Evolutionary conservation across 2,797 vertebrate genomes (phyloP).

Genomic region (Halcyon smyrnensis): DNA sequence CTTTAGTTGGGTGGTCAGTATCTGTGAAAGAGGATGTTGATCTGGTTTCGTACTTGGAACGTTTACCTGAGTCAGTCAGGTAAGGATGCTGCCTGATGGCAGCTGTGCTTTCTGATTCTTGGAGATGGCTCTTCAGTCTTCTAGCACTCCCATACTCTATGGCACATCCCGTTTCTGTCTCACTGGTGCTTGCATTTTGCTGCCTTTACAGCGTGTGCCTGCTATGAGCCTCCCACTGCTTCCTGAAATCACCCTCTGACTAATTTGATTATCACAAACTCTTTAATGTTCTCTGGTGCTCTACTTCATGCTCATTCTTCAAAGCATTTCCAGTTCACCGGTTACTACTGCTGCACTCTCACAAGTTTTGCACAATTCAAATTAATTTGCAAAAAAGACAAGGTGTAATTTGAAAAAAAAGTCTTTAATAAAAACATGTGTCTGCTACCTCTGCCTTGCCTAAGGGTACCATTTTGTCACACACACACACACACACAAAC

Average conservation of each 20-base stretch:
- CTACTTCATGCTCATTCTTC: neutral
- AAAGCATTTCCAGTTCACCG: neutral
- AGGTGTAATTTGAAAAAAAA: neutral
- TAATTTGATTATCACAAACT: neutral
- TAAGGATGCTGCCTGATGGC: neutral
- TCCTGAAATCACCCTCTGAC: neutral
- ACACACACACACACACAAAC: neutral
- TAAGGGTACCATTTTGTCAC: neutral
- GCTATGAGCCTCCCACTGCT: neutral
- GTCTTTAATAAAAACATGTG: neutral
- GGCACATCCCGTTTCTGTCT: neutral
- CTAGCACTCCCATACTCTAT: neutral
- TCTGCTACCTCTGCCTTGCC: neutral
- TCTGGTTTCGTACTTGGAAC: neutral
- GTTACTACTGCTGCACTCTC: neutral
- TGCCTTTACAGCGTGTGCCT: neutral
- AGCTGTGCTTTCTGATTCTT: neutral
- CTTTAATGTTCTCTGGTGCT: neutral
- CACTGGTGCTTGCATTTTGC: neutral
- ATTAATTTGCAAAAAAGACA: neutral
- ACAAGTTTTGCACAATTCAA: neutral
- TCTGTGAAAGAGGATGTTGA: neutral
- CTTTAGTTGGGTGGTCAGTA: neutral
- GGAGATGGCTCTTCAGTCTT: neutral
- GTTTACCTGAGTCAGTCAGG: neutral